Base-by-base conservation (phyloP, 2,797 vertebrate species). In the Myripristis murdjan region DNA sequence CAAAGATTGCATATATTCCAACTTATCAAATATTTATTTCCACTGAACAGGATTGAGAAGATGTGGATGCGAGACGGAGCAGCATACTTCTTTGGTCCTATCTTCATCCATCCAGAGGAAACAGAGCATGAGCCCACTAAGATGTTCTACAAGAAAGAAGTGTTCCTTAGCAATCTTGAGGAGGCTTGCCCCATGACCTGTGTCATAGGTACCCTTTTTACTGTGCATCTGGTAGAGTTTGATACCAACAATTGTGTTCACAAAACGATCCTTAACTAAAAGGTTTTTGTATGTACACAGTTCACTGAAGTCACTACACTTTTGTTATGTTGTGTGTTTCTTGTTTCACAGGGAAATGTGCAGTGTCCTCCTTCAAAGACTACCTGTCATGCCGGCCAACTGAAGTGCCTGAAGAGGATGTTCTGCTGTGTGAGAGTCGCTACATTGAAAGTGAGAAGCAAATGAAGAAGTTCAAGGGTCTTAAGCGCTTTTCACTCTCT, bases 71-170 rank as follows among this genome's bases (percentile, higher is more conserved):
- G 97, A 68, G 97, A 99, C 70, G 98, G 97, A 84, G 96, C 96
- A 1, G 97, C 97, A 0, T 99, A 97, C 93, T 99, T 99, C 90
- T 98, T 97, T 72, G 98, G 98, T 28, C 98, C 98, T 9, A 98
- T 99, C 84, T 99, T 99, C 83, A 99, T 99, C 87, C 97, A 98
- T 75, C 98, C 98, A 31, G 98, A 99, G 82, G 98, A 99, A 87
- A 99, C 98, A 0, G 97, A 99, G 72, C 98, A 99, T 20, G 98
- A 99, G 57, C 98, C 98, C 67, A 99, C 98, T 16, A 99, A 99
- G 93, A 99, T 99, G 98, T 99, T 99, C 88, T 99, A 99, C 89
- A 99, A 99, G 91, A 99, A 97, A 85, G 98, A 99, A 93, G 96
- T 99, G 72, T 99, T 99, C 92, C 93, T 99, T 24, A 99, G 97